Evolutionary conservation across 2,888 invertebrate species (phyloP), one percentile per base, ranked within the genome.

Genomic region (Scotopteryx bipunctaria): DNA sequence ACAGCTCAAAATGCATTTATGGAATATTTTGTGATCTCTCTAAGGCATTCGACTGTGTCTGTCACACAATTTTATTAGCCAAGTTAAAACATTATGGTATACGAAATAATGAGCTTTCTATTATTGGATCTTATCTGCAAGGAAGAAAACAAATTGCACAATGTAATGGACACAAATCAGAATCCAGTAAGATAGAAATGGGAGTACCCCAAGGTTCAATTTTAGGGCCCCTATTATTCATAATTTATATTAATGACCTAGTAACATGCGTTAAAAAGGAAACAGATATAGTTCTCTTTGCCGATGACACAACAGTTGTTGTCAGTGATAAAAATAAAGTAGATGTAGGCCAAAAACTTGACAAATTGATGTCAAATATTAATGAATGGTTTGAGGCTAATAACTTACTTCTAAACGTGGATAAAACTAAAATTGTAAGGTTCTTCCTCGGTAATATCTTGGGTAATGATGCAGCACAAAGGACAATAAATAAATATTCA

Each of bases 201-300:
- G 31, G 31, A 31, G 31, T 31, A 13, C 31, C 31, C 1, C 31
- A 31, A 5, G 31, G 31, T 5, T 19, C 19, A 4, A 19, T 19
- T 19, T 19, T 19, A 19, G 19, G 19, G 4, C 19, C 19, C 19
- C 2, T 31, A 5, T 14, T 31, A 5, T 31, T 31, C 14, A 31
- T 31, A 13, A 3, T 31, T 2, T 31, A 31, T 6, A 31, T 31
- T 1, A 31, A 31, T 31, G 31, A 31, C 5, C 5, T 31, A 45
- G 54, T 50, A 41, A 37, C 35, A n/a, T 33, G 33, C n/a, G 33
- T 33, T 8, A 16, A 33, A 33, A 33, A 33, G 2, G 33, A 33
- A n/a, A 33, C n/a, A 8, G 33, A 33, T 5, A 33, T 33, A 16
- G 33, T 33, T 8, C 33, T 33, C 16, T 33, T 33, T 33, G 33